Evolutionary conservation across 2,113 vertebrate species (phyloP), one percentile per base, ranked within the genome.

Genomic region (Serilophus lunatus): DNA sequence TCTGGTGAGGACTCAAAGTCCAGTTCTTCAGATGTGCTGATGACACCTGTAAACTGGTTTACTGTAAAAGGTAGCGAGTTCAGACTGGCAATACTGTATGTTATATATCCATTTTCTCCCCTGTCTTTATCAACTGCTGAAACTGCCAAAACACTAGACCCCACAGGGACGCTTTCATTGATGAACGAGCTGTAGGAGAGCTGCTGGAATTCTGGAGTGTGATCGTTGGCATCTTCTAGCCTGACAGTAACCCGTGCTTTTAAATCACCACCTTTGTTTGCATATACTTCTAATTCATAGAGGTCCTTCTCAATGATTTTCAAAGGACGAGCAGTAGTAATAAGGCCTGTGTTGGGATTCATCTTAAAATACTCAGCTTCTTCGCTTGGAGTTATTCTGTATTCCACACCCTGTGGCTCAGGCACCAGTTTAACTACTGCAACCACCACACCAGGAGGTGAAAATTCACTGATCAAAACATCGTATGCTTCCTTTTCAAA

Each of bases 21-120:
- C 72, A 99, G 72, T 80, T 99, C 98, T 92, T 98, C 98, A 15
- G 97, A 99, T 33, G 98, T 99, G 92, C 97, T 99, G 95, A 99
- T 98, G 42, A 98, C 85, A 61, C 99, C 99, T 40, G 99, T 99
- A 97, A 99, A 99, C 95, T 99, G 99, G 93, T 99, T 99, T 90
- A 99, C 98, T 82, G 97, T 96, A 95, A 99, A 99, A 0, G 99
- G 99, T 13, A 99, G 85, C 3, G 98, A 88, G 93, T 98, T 98
- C 64, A 99, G 93, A 91, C 98, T 99, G 75, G 99, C 98, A 79
- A 99, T 98, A 92, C 99, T 99, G 40, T 99, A 99, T 1, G 99
- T 99, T 78, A 99, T 99, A 66, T 99, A 99, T 44, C 99, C 99
- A 22, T 99, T 99, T 97, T 99, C 99, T 56, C 99, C 99, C 82